phyloP scores from a whole-genome alignment of 2,797 vertebrate species.

The Coregonus ussuriensis region DNA sequence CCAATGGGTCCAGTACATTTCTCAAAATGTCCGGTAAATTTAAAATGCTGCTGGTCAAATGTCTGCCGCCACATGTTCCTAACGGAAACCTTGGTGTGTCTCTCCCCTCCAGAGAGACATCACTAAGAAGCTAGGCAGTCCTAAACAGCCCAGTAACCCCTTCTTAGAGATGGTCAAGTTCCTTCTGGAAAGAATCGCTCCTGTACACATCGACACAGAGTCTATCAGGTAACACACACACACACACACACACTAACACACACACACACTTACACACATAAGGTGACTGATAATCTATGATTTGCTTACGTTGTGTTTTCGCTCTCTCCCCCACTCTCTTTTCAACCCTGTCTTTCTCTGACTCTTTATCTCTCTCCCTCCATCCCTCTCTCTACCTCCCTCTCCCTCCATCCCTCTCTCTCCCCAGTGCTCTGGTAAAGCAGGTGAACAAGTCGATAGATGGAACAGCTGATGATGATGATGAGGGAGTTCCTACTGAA shows the following conservation, averaged over 20 bases:
- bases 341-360: too few relatives aligned
- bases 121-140: slow-evolving; percentile 96
- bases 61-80: too few relatives aligned
- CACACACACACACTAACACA: too few relatives aligned
- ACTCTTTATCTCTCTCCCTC: neutral
- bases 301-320: neutral
- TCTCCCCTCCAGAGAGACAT: slow-evolving; percentile 86
- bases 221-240: slow-evolving; percentile 86
- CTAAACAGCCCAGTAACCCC: slow-evolving; percentile 99
- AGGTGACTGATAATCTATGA: neutral
- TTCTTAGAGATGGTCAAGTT: slow-evolving; percentile 99
- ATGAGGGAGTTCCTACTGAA: slow-evolving; percentile 97
- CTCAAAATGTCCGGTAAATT: too few relatives aligned
- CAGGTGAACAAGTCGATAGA: slow-evolving; percentile 98
- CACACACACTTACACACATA: neutral
- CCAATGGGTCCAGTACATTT: too few relatives aligned
- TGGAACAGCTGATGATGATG: slow-evolving; percentile 96
- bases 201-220: slow-evolving; percentile 98
- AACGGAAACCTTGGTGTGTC: too few relatives aligned
- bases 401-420: neutral
- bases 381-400: neutral
- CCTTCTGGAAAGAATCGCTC: slow-evolving; percentile 96
- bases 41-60: too few relatives aligned
- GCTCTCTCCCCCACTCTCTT: too few relatives aligned
- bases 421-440: slow-evolving; percentile 91